Evolutionary conservation across 2,113 vertebrate genomes (phyloP).

Genomic region (Astatoreochromis straeleni): DNA sequence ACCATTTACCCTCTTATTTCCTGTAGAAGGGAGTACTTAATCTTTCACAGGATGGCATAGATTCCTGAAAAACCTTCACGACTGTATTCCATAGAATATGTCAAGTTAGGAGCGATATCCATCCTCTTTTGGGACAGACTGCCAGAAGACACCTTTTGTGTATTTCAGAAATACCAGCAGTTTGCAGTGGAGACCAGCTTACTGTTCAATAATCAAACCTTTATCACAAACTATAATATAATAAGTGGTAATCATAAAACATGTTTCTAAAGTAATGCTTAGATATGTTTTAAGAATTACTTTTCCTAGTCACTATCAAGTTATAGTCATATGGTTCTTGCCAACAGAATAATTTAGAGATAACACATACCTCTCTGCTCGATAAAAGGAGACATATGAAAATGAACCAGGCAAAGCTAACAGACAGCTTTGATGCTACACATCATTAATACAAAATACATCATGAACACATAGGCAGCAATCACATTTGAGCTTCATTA

Average conservation of each 20-base stretch:
- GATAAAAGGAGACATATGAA: not conserved
- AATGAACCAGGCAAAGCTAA: not conserved
- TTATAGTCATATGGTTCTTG: not conserved
- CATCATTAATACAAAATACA: slow-evolving; percentile 17
- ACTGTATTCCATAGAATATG: not conserved
- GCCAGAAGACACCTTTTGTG: not conserved
- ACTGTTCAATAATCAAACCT: not conserved
- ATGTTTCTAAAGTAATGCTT: not conserved
- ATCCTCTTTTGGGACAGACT: not conserved
- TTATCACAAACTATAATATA: not conserved
- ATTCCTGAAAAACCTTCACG: not conserved
- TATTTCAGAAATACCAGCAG: not conserved
- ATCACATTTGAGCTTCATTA: slow-evolving; percentile 18
- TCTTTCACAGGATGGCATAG: not conserved
- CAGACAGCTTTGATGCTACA: not conserved
- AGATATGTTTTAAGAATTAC: not conserved
- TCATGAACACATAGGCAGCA: slow-evolving; percentile 3
- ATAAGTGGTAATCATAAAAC: not conserved
- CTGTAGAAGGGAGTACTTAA: not conserved
- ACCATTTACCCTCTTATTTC: not conserved
- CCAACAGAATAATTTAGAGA: not conserved
- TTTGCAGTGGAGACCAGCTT: not conserved
- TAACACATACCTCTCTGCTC: not conserved
- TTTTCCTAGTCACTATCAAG: not conserved
- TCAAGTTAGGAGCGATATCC: not conserved